Evolutionary conservation across 1,140 invertebrate species (phyloP).

Genomic region (Bombyx mandarina): DNA sequence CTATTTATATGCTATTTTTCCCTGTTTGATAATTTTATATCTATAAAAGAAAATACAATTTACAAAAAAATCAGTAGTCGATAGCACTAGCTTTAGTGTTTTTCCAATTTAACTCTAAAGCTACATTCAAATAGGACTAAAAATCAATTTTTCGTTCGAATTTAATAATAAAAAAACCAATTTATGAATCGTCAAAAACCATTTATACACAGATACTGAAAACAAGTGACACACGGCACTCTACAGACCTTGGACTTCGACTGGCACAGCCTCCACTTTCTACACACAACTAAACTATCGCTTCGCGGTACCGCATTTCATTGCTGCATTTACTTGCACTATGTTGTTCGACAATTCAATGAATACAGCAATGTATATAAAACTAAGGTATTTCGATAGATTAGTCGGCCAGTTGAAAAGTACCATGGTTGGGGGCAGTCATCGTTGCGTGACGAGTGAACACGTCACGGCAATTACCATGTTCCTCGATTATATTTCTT

Average conservation of each 20-base stretch:
- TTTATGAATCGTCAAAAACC: slow-evolving; percentile 6
- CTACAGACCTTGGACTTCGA: slow-evolving; percentile 42
- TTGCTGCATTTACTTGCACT: slow-evolving; percentile 26
- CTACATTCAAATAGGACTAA: no score
- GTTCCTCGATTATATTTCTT: slow-evolving; percentile 38
- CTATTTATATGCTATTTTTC: no score
- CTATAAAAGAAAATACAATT: no score
- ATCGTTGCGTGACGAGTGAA: slow-evolving; percentile 47
- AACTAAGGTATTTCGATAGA: slow-evolving; percentile 11
- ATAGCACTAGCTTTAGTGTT: no score
- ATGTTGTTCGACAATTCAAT: slow-evolving; percentile 15
- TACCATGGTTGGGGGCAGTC: slow-evolving; percentile 38
- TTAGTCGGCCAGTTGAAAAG: slow-evolving; percentile 15
- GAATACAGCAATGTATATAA: slow-evolving; percentile 29
- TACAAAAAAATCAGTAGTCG: no score
- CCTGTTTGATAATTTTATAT: no score
- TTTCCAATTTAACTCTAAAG: no score
- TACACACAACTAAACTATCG: slow-evolving; percentile 19
- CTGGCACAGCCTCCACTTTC: slow-evolving; percentile 19
- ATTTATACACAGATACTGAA: slow-evolving; percentile 20
- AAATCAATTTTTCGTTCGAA: neutral
- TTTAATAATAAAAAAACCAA: neutral
- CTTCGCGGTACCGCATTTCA: slow-evolving; percentile 19
- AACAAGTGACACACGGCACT: slow-evolving; percentile 22
- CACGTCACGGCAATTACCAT: slow-evolving; percentile 49